A percentile compares a stretch with the other conserved stretches of the same genome.
These are phyloP conservation scores for Coelopa pilipes DNA, from an alignment of 2,888 invertebrate species.

Conservation along the genomic window DNA sequence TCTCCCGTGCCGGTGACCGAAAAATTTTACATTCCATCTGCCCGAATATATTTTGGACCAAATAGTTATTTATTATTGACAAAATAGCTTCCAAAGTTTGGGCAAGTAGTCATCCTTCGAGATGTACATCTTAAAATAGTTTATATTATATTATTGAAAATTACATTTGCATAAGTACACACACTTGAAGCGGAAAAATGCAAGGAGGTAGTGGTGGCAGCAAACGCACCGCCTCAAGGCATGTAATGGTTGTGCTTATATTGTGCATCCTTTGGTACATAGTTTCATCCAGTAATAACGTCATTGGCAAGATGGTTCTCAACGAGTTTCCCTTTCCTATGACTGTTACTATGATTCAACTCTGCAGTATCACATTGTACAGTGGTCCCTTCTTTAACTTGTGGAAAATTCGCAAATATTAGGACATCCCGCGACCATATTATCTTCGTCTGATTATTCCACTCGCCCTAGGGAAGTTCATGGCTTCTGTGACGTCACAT, in stretches of 20 bases:
- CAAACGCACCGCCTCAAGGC: slow-evolving; percentile 70
- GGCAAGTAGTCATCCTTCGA: not conserved
- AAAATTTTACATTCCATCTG: no score
- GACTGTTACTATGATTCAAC: slow-evolving; percentile 93
- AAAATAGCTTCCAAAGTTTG: slow-evolving; percentile 22
- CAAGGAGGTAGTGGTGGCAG: slow-evolving; percentile 52
- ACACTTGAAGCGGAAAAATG: not conserved
- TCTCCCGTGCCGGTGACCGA: no score
- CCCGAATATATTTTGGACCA: not conserved
- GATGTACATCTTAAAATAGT: slow-evolving; percentile 13
- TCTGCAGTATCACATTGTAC: slow-evolving; percentile 83
- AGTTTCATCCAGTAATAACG: slow-evolving; percentile 90
- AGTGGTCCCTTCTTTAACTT: slow-evolving; percentile 81
- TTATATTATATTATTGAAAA: slow-evolving; percentile 9
- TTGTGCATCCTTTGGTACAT: slow-evolving; percentile 87
- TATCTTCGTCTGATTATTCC: slow-evolving; percentile 85
- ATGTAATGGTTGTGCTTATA: slow-evolving; percentile 74
- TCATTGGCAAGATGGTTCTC: slow-evolving; percentile 90
- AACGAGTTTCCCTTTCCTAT: slow-evolving; percentile 92
- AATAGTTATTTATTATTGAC: slow-evolving; percentile 27
- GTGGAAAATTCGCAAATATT: slow-evolving; percentile 78
- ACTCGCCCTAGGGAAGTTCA: slow-evolving; percentile 90
- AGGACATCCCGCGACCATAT: slow-evolving; percentile 78
- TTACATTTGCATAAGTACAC: no score
- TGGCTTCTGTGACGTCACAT: slow-evolving; percentile 90